Evolutionary conservation across 1,140 invertebrate species (phyloP).

Genomic region (Babylonia areolata): DNA sequence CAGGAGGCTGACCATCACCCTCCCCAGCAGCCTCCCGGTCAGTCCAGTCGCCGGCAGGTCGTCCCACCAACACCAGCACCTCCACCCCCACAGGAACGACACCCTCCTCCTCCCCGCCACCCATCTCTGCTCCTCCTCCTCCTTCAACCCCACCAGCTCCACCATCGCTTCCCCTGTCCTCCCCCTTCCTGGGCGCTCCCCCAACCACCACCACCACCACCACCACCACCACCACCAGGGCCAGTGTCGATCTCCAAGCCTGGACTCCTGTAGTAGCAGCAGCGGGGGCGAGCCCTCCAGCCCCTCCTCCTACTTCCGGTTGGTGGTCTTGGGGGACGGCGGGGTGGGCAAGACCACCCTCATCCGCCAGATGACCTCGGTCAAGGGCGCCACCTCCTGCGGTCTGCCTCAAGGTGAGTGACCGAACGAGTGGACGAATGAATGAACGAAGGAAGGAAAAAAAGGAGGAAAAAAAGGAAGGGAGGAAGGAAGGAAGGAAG

Average conservation of each 20-base stretch:
- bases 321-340: constrained; percentile 89
- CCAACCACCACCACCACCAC: neutral
- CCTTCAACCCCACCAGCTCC: too few relatives aligned
- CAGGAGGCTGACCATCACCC: neutral
- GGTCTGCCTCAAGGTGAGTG: neutral
- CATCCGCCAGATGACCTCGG: constrained; percentile 81
- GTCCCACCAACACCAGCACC: neutral
- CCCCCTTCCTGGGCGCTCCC: neutral
- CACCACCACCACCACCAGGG: neutral
- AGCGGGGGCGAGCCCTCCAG: neutral
- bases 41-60: neutral
- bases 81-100: neutral
- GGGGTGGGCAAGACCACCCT: constrained; percentile 91
- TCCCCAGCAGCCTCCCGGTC: neutral
- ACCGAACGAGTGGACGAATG: too few relatives aligned
- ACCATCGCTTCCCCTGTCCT: neutral
- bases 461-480: too few relatives aligned
- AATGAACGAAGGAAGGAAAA: too few relatives aligned
- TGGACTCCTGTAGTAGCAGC: constrained; percentile 30
- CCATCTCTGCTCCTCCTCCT: too few relatives aligned
- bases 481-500: too few relatives aligned
- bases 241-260: neutral
- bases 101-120: neutral
- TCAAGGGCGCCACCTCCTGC: neutral
- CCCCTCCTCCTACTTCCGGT: constrained; percentile 79